Conservation (phyloP, 2,113 vertebrate species). For the Passerina amoena region DNA sequence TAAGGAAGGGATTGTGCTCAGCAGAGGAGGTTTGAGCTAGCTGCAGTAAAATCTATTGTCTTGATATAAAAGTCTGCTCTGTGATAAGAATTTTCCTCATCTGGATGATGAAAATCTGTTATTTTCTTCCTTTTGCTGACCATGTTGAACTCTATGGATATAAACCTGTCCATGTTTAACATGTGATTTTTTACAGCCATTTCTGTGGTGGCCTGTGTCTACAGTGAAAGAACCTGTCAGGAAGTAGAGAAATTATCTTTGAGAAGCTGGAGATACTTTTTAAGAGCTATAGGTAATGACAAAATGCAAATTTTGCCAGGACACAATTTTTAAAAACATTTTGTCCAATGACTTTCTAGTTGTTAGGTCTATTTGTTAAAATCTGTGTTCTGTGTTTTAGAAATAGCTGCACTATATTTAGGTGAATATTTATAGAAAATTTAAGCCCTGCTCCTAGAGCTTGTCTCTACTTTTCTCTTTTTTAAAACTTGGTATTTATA, state of each 20-base stretch:
- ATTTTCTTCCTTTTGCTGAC: neutral
- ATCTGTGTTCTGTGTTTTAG: neutral
- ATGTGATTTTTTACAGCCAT: neutral
- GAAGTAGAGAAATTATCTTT: neutral
- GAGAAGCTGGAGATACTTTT: neutral
- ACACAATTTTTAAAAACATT: neutral
- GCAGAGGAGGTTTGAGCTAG: neutral
- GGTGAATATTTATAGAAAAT: conserved; percentile 20
- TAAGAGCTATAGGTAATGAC: neutral
- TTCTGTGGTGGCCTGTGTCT: neutral
- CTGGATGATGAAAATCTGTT: neutral
- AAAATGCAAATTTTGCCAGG: neutral
- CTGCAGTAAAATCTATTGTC: neutral
- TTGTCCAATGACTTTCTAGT: neutral
- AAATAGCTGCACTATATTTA: neutral
- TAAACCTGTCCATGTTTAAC: neutral
- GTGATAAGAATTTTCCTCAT: neutral
- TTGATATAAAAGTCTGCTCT: neutral
- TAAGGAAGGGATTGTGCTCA: neutral
- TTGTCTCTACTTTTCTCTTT: conserved; percentile 2
- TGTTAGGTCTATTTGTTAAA: neutral
- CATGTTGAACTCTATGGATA: neutral
- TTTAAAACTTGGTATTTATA: conserved; percentile 11
- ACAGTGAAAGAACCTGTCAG: neutral
- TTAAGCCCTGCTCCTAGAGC: neutral